Base-by-base conservation (phyloP, 2,797 vertebrate species). In the Rallus crepitans region DNA sequence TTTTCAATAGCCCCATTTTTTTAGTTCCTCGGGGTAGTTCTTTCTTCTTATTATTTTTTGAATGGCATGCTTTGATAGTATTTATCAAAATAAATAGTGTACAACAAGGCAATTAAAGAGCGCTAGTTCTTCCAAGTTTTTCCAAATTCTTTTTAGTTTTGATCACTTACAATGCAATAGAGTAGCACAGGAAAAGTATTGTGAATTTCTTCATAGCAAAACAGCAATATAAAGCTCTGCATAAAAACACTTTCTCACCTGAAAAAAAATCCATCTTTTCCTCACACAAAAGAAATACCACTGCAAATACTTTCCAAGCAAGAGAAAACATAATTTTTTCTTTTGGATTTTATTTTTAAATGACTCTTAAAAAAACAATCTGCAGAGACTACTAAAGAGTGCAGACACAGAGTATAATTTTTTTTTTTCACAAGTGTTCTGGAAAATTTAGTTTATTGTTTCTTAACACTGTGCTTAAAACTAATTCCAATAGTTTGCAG, bases 301-400 rank as follows among this genome's bases (percentile, higher is more conserved):
- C 2, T 7, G 28, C 9, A 80, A 90, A 87, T 39, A 64, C 15
- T 82, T 90, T 92, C 37, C 42, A 84, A 90, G 89, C 6, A 23
- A 70, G 16, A 93, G 28, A 69, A 79, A 77, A 68, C 25, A 24
- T 0, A 1, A 8, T 14, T 65, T 68, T 66, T 76, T 52, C 14
- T 52, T 90, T 55, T 33, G 37, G 7, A 37, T 86, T 93, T 92
- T 66, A 59, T 73, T 94, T 92, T 61, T 66, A 70, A 92, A 82
- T 33, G 6, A 52, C 52, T 65, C 33, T 59, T n/a, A 9, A 66
- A 83, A 84, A 84, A 77, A 45, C 18, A 19, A 68, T 48, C 59
- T 53, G 28, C 48, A 70, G 79, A 73, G 71, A 47, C 47, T 82
- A 77, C 21, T 77, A 50, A 80, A 61, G 28, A 89, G 31, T 64